phyloP scores from a whole-genome alignment of 2,888 invertebrate species.

The Heliconius ethilla region DNA sequence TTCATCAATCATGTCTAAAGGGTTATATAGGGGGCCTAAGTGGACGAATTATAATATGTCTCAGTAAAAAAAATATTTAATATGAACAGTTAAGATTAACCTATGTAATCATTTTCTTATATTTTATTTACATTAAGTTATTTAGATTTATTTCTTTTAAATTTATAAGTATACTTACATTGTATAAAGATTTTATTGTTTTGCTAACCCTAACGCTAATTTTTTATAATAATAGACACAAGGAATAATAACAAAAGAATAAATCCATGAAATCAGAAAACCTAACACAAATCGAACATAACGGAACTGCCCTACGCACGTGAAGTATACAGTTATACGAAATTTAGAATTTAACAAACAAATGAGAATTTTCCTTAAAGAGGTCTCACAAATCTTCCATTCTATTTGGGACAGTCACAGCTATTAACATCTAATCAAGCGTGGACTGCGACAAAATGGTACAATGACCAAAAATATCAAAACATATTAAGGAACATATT shows the following conservation, averaged over 20 bases:
- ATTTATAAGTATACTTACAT: background rate
- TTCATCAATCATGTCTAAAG: conserved; percentile 46
- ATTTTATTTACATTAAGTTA: too few species aligned
- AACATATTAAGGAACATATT: conserved; percentile 77
- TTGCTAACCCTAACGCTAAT: background rate
- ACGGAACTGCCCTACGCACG: conserved; percentile 66
- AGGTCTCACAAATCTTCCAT: conserved; percentile 52
- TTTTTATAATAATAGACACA: background rate
- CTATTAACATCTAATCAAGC: conserved; percentile 67
- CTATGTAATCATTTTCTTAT: too few species aligned
- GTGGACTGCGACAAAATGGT: conserved; percentile 55
- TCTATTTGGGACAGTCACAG: conserved; percentile 63
- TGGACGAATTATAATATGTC: conserved; percentile 5
- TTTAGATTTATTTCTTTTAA: background rate
- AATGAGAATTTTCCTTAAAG: conserved; percentile 49
- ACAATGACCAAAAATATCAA: conserved; percentile 74
- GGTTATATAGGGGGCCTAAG: conserved; percentile 23
- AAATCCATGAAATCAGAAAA: conserved; percentile 17
- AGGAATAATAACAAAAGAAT: background rate
- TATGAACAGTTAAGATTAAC: too few species aligned
- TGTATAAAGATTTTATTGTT: background rate
- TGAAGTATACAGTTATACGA: conserved; percentile 55
- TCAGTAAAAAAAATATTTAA: background rate
- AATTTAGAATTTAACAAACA: conserved; percentile 59
- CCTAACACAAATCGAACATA: conserved; percentile 48